Conservation (phyloP, 23 tunicate species). For the Oikopleura dioica region DNA sequence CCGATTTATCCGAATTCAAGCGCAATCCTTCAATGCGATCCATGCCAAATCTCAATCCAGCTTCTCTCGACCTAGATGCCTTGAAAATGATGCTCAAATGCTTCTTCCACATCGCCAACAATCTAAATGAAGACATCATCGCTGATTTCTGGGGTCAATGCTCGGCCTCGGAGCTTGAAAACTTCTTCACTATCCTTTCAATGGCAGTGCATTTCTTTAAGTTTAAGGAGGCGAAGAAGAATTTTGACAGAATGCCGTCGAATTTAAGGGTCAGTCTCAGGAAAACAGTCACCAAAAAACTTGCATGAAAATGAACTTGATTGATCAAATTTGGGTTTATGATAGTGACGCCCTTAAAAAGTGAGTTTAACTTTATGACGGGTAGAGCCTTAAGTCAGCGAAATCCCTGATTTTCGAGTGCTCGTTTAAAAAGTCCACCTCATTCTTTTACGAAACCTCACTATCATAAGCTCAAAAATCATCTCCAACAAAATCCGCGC, state of each 20-base stretch:
- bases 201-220: not conserved
- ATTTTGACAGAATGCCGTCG: not conserved
- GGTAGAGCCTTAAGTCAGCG: no score
- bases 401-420: no score
- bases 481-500: no score
- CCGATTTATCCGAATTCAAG: not conserved
- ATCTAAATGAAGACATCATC: not conserved
- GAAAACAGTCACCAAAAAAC: no score
- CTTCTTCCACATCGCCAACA: not conserved
- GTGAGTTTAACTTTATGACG: no score
- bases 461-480: no score
- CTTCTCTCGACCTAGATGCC: not conserved
- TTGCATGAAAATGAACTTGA: no score
- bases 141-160: not conserved
- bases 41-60: no score
- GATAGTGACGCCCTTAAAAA: no score
- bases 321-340: no score
- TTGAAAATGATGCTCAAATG: slow-evolving; percentile 4
- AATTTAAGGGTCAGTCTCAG: slow-evolving; percentile 4
- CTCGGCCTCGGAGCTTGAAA: not conserved
- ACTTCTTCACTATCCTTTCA: not conserved
- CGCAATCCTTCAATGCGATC: slow-evolving; percentile 6
- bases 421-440: no score
- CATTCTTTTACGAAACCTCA: no score
- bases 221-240: not conserved